Evolutionary conservation across 2,113 vertebrate species (phyloP).

Genomic region (Leptobrachium leishanense): DNA sequence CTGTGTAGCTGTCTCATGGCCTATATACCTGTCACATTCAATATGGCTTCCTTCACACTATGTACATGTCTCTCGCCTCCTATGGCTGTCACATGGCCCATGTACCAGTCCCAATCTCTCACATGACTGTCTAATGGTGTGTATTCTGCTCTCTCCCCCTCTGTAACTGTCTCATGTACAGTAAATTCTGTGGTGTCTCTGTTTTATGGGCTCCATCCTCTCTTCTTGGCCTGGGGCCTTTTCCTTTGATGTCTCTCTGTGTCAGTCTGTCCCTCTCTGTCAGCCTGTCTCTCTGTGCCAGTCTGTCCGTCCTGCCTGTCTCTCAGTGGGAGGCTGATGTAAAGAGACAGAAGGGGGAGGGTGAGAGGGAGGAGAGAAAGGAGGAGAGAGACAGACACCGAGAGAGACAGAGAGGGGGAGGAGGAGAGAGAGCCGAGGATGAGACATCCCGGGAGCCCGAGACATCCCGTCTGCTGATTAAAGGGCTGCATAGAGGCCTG

Average conservation of each 20-base stretch:
- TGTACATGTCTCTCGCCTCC: too few relatives aligned
- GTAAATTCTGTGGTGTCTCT: too few relatives aligned
- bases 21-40: background rate
- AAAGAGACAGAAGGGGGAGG: slow-evolving; percentile 43
- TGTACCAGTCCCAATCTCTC: background rate
- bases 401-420: slow-evolving; percentile 26
- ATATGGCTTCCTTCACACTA: background rate
- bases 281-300: background rate
- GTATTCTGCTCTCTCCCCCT: background rate
- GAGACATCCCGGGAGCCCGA: slow-evolving; percentile 25
- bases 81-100: background rate
- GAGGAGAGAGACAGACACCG: slow-evolving; percentile 45
- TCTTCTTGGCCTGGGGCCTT: background rate
- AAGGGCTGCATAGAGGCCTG: slow-evolving; percentile 37
- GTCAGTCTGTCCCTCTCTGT: background rate
- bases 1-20: background rate
- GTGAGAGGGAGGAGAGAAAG: slow-evolving; percentile 37
- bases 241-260: background rate
- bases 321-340: slow-evolving; percentile 42
- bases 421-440: background rate
- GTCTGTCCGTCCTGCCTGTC: background rate
- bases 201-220: too few relatives aligned
- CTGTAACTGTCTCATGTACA: background rate
- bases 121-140: background rate
- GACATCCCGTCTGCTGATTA: slow-evolving; percentile 39